Base-by-base conservation (phyloP, 1,140 invertebrate genomes). In the Heliconius eleuchia region DNA sequence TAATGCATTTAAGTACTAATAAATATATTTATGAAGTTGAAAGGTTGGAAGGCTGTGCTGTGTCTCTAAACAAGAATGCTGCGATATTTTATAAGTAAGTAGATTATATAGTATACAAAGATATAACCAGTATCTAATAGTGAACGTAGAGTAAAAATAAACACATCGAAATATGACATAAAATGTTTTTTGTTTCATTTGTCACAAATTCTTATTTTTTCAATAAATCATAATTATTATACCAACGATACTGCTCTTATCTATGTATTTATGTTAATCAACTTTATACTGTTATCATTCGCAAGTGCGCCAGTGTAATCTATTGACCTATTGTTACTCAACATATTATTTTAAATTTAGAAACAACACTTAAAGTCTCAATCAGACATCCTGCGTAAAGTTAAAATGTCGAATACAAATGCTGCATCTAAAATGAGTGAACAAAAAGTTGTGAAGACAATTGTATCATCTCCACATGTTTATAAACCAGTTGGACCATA, bases 401-500 rank as follows among this genome's bases (percentile, higher is more conserved):
- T 73, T 50, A 73, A 78, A 5, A 80, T 80, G 79, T 80, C 75
- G 50, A 80, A 76, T 9, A 6, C 57, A 57, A 72, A 79, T 70
- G 70, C 78, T 39, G 66, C 55, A 11, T 71, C 73, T 16, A 46
- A 77, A 52, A 73, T 60, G 23, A 79, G 39, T 60, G 78, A 66
- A 27, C 82, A 86, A 42, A 92, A 86, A 86, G 88, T 90, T 5
- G 88, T 86, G 9, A 94, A 92, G 76, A 92, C 88, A 18, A 92
- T 92, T 34, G 87, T 94, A 13, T 86, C 88, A 3, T 90, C 91
- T 11, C 87, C 90, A 2, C 27, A 91, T 76, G 88, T 93, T 70
- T 94, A 94, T 81, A 89, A 91, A 76, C 91, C 92, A 1, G 91
- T 94, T 76, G 92, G 92, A 78, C 91, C 92, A 19, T 94, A 94